Evolutionary conservation across 2,888 invertebrate species (phyloP).

Genomic region (Elegia similella): DNA sequence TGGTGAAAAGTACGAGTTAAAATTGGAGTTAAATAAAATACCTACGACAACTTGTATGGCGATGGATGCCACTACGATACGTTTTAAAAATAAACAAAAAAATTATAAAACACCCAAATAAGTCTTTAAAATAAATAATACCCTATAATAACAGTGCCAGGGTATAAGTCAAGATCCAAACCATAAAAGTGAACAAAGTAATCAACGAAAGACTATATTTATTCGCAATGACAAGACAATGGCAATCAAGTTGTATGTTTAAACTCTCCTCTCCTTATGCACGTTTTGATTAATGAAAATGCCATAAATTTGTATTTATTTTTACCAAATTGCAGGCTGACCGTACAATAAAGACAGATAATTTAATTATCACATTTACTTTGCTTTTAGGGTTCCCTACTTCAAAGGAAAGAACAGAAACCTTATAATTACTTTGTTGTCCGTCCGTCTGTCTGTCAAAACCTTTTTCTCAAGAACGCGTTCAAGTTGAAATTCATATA

Average conservation of each 20-base stretch:
- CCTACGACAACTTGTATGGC: no score
- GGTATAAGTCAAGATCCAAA: neutral
- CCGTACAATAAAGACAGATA: neutral
- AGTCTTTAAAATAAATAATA: neutral
- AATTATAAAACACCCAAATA: neutral
- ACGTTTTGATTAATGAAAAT: conserved; percentile 41
- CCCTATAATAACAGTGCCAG: neutral
- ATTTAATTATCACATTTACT: neutral
- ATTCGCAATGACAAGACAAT: conserved; percentile 47
- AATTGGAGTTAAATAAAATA: neutral
- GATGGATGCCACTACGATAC: no score
- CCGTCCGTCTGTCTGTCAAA: no score
- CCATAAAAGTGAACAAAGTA: conserved; percentile 15
- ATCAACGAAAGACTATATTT: conserved; percentile 16
- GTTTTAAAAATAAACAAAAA: no score
- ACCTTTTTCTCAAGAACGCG: no score
- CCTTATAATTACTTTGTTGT: no score
- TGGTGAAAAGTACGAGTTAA: neutral
- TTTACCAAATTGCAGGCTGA: neutral
- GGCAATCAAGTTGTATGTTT: conserved; percentile 43
- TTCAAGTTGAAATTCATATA: no score
- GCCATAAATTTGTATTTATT: conserved; percentile 32
- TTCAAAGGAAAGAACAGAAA: no score
- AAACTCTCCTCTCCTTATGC: conserved; percentile 45
- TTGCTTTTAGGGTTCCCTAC: no score